Evolutionary conservation across 2,113 vertebrate genomes (phyloP).

Genomic region (Gymnorhina tibicen): DNA sequence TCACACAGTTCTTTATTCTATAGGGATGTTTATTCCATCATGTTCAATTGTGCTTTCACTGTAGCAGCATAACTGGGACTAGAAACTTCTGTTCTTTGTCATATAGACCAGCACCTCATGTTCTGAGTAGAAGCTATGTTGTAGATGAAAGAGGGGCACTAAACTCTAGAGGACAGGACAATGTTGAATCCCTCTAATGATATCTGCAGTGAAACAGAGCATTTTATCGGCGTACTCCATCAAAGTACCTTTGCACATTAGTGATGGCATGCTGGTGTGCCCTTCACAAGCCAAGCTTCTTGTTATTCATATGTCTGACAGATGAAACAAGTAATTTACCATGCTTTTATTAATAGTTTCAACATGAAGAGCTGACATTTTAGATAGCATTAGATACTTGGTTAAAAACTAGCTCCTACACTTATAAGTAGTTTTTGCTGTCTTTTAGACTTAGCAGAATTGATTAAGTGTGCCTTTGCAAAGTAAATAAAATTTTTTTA

Average conservation of each 20-base stretch:
- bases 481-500: neutral
- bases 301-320: neutral
- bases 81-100: neutral
- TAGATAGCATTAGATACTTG: neutral
- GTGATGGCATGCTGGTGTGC: neutral
- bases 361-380: neutral
- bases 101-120: neutral
- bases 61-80: neutral
- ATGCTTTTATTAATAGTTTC: neutral
- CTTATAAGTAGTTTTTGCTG: neutral
- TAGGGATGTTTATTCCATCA: neutral
- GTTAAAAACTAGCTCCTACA: neutral
- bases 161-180: neutral
- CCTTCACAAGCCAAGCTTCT: neutral
- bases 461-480: neutral
- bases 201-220: neutral
- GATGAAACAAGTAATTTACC: neutral
- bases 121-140: neutral
- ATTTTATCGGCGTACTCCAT: neutral
- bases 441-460: neutral
- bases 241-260: neutral
- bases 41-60: neutral
- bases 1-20: neutral
- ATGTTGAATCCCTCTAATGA: rapidly evolving
- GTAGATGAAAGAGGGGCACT: neutral